Conservation (phyloP, 2,113 vertebrate genomes). For the Uria lomvia region DNA sequence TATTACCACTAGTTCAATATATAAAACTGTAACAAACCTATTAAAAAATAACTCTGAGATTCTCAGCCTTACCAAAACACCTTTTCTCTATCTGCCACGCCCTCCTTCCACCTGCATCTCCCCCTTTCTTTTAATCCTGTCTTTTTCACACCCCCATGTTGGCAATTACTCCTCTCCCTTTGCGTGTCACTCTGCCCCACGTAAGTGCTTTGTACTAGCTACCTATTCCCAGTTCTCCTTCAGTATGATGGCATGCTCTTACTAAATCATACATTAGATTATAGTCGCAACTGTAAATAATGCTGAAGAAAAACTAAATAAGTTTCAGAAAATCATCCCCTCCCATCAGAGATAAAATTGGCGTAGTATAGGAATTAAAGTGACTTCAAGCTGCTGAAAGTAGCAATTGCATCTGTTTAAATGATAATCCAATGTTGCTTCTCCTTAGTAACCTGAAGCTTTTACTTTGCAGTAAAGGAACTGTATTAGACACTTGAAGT, state of each 20-base stretch:
- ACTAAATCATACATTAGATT: not conserved
- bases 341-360: conserved; percentile 14
- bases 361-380: not conserved
- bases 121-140: not conserved
- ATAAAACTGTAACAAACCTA: not conserved
- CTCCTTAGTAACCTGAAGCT: not conserved
- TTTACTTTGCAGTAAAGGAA: not conserved
- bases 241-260: not conserved
- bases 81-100: not conserved
- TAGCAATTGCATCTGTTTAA: conserved; percentile 35
- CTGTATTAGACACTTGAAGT: not conserved
- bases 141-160: not conserved
- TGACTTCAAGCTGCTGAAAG: conserved; percentile 10
- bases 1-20: not conserved
- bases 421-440: conserved; percentile 14
- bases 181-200: not conserved
- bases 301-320: not conserved
- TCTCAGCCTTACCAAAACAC: not conserved
- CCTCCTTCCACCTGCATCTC: not conserved
- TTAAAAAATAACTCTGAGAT: not conserved
- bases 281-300: not conserved
- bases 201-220: not conserved
- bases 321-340: not conserved
- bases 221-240: not conserved
- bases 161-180: not conserved